These are phyloP conservation scores for Chironomus tepperi DNA, from an alignment of 1,140 invertebrate species.

Conservation along the genomic window DNA sequence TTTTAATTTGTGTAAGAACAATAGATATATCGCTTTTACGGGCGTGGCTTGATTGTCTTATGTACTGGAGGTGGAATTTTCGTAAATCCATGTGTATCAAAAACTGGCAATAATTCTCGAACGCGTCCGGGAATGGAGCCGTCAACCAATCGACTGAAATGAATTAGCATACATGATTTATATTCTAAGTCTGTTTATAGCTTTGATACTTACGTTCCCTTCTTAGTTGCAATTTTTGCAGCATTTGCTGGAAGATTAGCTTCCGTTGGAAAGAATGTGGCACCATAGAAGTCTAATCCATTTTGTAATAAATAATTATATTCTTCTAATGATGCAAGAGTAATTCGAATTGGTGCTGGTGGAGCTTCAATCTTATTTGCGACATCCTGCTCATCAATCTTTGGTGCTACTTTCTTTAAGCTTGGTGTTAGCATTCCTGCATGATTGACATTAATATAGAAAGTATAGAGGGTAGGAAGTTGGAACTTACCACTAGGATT, in stretches of 20 bases:
- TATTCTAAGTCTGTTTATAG: conserved; percentile 15
- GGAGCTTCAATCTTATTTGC: conserved; percentile 36
- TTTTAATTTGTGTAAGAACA: neutral
- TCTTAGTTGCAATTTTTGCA: conserved; percentile 41
- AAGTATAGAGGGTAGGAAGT: neutral
- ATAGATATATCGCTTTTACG: conserved; percentile 25
- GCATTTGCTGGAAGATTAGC: conserved; percentile 52
- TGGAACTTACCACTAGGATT: neutral
- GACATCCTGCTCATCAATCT: conserved; percentile 42
- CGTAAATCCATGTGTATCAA: conserved; percentile 67
- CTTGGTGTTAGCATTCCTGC: neutral
- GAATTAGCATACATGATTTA: conserved; percentile 5
- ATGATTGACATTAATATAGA: neutral
- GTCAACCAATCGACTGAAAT: conserved; percentile 43
- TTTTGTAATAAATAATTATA: conserved; percentile 69
- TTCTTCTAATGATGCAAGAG: conserved; percentile 69
- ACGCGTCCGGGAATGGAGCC: conserved; percentile 56
- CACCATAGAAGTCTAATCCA: conserved; percentile 75
- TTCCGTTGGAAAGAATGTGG: conserved; percentile 76
- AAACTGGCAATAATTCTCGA: conserved; percentile 66
- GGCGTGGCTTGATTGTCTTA: conserved; percentile 61
- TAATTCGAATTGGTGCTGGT: conserved; percentile 57
- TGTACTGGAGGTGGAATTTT: conserved; percentile 69
- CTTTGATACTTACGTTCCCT: conserved; percentile 47
- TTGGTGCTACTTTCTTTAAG: conserved; percentile 32